These are phyloP conservation scores for Drosophila saltans DNA, from an alignment of 1,140 invertebrate species.

Conservation along the genomic window DNA sequence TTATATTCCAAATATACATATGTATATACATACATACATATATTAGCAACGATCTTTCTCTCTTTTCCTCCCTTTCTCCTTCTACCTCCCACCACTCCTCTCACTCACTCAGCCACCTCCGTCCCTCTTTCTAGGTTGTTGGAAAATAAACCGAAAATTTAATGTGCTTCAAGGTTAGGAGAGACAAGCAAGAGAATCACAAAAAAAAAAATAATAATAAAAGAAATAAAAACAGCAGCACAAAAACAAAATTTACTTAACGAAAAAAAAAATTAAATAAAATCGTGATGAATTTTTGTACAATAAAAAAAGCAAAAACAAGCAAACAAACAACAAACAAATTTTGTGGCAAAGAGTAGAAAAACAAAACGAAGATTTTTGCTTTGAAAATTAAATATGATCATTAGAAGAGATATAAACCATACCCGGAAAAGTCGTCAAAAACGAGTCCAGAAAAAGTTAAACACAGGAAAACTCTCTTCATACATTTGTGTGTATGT, in stretches of 20 bases:
- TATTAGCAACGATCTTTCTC: slow-evolving; percentile 42
- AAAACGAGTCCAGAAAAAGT: no score
- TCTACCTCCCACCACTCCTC: neutral
- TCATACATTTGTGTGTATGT: no score
- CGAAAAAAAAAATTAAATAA: slow-evolving; percentile 69
- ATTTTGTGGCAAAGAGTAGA: slow-evolving; percentile 34
- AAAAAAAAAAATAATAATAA: slow-evolving; percentile 34
- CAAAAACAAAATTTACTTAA: slow-evolving; percentile 45
- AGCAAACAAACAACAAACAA: slow-evolving; percentile 55
- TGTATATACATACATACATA: no score
- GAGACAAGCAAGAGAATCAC: slow-evolving; percentile 37
- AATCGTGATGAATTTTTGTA: slow-evolving; percentile 79
- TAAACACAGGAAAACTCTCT: no score
- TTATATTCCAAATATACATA: neutral
- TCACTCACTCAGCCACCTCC: neutral
- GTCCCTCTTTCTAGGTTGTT: slow-evolving; percentile 20
- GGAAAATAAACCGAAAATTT: slow-evolving; percentile 53
- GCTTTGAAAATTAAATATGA: neutral
- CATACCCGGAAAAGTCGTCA: no score
- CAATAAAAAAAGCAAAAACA: slow-evolving; percentile 61
- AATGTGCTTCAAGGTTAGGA: slow-evolving; percentile 78
- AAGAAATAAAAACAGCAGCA: slow-evolving; percentile 26
- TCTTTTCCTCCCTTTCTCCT: slow-evolving; percentile 20
- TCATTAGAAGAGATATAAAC: no score
- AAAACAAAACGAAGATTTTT: slow-evolving; percentile 5